Conservation (phyloP, 30 jellyfish, hydroid and myxozoan genomes). For the Aurelia sp. region DNA sequence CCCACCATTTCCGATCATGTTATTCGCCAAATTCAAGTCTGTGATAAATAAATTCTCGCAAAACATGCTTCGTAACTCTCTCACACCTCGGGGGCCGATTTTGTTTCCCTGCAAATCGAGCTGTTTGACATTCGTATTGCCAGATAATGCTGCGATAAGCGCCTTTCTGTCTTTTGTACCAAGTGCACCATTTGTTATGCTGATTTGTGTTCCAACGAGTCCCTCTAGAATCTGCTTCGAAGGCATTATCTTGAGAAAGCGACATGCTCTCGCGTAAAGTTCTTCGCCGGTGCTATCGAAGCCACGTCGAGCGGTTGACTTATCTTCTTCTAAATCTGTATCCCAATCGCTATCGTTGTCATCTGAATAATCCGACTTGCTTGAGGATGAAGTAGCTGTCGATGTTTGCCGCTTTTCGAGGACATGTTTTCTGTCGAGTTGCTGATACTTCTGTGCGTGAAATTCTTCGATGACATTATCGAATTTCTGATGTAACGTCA, state of each 20-base stretch:
- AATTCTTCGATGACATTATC: slow-evolving; percentile 12
- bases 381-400: neutral
- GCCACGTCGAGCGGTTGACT: no score
- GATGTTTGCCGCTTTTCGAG: neutral
- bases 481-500: neutral
- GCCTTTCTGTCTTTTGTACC: slow-evolving; percentile 38
- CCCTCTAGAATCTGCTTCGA: slow-evolving; percentile 7
- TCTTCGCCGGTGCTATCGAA: no score
- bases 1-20: slow-evolving; percentile 41
- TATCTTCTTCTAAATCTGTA: slow-evolving; percentile 47
- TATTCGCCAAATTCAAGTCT: slow-evolving; percentile 54
- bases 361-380: no score
- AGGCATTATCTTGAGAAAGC: slow-evolving; percentile 2
- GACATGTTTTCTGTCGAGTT: neutral
- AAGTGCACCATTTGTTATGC: slow-evolving; percentile 27
- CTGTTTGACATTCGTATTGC: slow-evolving; percentile 29
- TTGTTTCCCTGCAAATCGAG: slow-evolving; percentile 49
- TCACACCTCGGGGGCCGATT: slow-evolving; percentile 18
- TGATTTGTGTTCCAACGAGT: neutral
- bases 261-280: neutral
- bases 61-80: slow-evolving; percentile 25
- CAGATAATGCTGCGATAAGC: slow-evolving; percentile 25
- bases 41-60: slow-evolving; percentile 31
- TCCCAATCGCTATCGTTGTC: slow-evolving; percentile 41
- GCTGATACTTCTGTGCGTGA: neutral